Percentiles rank a stretch among this genome's conserved stretches.
These are phyloP conservation scores for Hippocampus abdominalis DNA, from an alignment of 2,113 vertebrate genomes.

Conservation along the genomic window DNA sequence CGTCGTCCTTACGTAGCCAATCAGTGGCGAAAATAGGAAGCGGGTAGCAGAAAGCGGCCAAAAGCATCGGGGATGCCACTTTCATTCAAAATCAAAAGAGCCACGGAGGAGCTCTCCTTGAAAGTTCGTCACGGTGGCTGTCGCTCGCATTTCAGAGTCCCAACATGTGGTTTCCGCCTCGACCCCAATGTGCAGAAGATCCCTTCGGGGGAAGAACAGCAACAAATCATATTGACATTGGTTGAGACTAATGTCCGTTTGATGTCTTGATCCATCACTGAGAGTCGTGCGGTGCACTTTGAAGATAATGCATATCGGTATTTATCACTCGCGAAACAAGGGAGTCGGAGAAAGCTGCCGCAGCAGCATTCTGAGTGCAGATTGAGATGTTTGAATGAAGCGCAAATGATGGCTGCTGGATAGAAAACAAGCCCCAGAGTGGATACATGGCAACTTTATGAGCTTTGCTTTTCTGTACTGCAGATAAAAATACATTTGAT, in stretches of 20 bases:
- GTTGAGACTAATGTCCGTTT: background rate
- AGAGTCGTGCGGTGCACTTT: background rate
- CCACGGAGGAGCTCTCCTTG: background rate
- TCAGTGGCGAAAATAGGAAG: background rate
- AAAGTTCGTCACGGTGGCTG: background rate
- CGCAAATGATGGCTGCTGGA: background rate
- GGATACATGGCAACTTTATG: background rate
- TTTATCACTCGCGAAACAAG: background rate
- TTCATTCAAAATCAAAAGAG: background rate
- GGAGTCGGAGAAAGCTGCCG: background rate
- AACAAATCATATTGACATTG: constrained; percentile 2
- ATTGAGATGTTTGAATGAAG: background rate
- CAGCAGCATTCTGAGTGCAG: background rate
- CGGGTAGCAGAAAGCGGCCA: background rate
- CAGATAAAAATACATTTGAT: background rate
- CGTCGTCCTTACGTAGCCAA: background rate
- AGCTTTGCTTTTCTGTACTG: background rate
- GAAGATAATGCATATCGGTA: constrained; percentile 1
- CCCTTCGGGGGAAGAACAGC: background rate
- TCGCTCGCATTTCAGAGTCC: background rate
- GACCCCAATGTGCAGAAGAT: background rate
- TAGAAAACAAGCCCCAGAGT: background rate
- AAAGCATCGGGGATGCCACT: background rate
- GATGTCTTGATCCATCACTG: background rate
- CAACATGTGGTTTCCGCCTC: background rate